Conservation (phyloP, 2,888 invertebrate genomes). For the Lycia hirtaria region DNA sequence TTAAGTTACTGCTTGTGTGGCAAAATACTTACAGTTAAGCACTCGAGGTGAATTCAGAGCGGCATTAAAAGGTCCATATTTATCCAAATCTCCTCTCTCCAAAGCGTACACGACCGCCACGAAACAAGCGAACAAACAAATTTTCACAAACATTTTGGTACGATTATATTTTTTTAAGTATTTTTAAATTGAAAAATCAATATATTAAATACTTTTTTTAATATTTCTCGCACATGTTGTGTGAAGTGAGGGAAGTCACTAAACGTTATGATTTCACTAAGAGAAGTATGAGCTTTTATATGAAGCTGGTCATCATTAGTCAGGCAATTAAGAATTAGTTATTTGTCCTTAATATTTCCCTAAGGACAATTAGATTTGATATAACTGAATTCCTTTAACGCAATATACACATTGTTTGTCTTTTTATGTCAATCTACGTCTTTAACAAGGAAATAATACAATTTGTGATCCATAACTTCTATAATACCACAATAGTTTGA, state of each 20-base stretch:
- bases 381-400: conserved; percentile 1
- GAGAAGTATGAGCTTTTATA: conserved; percentile 1
- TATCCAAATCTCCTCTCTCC: conserved; percentile 32
- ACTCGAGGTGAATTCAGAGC: conserved; percentile 28
- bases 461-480: neutral
- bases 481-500: neutral
- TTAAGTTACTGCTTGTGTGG: neutral
- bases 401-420: neutral
- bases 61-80: conserved; percentile 34
- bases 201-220: conserved; percentile 24
- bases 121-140: conserved; percentile 25
- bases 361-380: conserved; percentile 2
- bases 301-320: neutral
- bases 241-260: conserved; percentile 17
- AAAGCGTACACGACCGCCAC: conserved; percentile 16
- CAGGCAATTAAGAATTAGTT: neutral
- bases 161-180: conserved; percentile 27
- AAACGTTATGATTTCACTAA: neutral
- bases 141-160: conserved; percentile 24
- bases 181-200: conserved; percentile 29
- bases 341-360: neutral
- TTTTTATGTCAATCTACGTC: neutral
- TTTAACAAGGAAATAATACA: neutral
- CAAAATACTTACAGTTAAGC: conserved; percentile 29
- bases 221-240: conserved; percentile 29